Percentiles rank a stretch among this genome's conserved stretches.
Evolutionary conservation across 1,140 invertebrate species (phyloP).

Genomic region (Penaeus chinensis): DNA sequence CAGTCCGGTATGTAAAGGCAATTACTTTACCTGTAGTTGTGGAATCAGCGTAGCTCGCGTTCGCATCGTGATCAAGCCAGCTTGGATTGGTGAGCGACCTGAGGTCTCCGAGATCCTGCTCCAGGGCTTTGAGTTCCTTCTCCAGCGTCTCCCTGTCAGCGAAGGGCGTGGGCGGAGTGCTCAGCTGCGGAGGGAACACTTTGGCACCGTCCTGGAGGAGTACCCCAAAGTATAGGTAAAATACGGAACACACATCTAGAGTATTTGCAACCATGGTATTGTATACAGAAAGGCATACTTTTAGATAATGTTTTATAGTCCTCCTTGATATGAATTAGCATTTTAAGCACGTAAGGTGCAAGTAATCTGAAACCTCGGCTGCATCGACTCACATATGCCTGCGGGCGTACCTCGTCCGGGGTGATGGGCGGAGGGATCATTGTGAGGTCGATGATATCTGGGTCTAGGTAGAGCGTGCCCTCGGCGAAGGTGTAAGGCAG

Average conservation of each 20-base stretch:
- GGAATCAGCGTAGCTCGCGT: slow-evolving; percentile 42
- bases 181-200: slow-evolving; percentile 65
- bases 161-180: slow-evolving; percentile 79
- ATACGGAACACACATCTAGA: no score
- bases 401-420: slow-evolving; percentile 75
- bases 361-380: no score
- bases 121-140: slow-evolving; percentile 65
- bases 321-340: no score
- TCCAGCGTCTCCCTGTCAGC: slow-evolving; percentile 72
- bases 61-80: slow-evolving; percentile 48
- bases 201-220: slow-evolving; percentile 60
- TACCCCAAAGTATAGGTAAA: no score
- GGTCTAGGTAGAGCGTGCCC: slow-evolving; percentile 79
- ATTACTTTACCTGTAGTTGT: slow-evolving; percentile 30
- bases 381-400: no score
- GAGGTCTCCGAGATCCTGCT: slow-evolving; percentile 53
- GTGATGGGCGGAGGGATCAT: slow-evolving; percentile 86
- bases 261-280: no score
- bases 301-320: no score
- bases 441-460: slow-evolving; percentile 91
- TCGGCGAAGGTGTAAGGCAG: slow-evolving; percentile 83
- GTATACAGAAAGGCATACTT: no score
- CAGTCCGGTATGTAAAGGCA: background rate
- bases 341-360: no score
- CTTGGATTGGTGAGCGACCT: slow-evolving; percentile 47